phyloP scores from a whole-genome alignment of 2,888 invertebrate genomes.

The Lepidochrysops patricia region DNA sequence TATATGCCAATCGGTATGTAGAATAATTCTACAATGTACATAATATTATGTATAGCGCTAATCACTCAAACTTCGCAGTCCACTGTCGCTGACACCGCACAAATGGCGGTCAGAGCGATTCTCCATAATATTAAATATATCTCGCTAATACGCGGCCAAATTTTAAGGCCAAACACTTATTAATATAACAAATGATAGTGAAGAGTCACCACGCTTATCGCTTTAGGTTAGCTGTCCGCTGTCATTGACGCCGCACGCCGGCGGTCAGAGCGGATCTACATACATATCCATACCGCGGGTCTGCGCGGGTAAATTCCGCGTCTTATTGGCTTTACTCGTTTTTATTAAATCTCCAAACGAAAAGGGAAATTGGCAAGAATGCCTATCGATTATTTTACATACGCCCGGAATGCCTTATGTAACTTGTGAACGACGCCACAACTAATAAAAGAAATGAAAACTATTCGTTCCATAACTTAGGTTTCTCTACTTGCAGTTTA shows the following conservation, averaged over 20 bases:
- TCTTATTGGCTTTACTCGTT: slow-evolving; percentile 5
- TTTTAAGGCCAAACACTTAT: no score
- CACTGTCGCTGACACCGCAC: no score
- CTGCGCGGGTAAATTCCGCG: slow-evolving; percentile 4
- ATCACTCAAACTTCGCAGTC: no score
- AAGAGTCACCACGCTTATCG: not conserved
- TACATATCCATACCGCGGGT: not conserved
- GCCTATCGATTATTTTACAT: not conserved
- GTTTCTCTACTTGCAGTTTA: no score
- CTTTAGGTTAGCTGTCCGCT: not conserved
- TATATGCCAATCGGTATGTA: no score
- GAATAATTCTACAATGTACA: no score
- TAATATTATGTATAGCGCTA: no score
- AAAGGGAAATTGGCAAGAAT: not conserved
- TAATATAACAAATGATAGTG: no score
- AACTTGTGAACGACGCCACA: not conserved
- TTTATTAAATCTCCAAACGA: not conserved
- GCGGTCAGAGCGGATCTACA: not conserved
- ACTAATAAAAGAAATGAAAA: not conserved
- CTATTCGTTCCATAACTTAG: no score
- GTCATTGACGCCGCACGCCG: not conserved
- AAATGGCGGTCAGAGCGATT: no score
- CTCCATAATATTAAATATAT: no score
- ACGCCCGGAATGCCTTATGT: not conserved
- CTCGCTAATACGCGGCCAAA: no score